phyloP scores from a whole-genome alignment of 2,888 invertebrate species.

The Pachydiplax longipennis region DNA sequence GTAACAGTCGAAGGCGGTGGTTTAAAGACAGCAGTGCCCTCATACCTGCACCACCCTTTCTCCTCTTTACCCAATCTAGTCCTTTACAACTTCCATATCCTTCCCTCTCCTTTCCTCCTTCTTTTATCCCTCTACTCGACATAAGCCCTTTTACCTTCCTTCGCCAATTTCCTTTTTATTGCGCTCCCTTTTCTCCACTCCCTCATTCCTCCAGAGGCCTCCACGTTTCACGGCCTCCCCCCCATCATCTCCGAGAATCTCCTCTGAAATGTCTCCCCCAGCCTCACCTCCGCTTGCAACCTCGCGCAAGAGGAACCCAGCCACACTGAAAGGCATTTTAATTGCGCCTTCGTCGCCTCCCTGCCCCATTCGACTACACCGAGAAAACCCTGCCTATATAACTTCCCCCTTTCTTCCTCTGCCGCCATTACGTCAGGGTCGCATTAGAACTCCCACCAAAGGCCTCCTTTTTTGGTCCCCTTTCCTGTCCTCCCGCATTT shows the following conservation, averaged over 20 bases:
- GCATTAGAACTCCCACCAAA: neutral
- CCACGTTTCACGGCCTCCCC: neutral
- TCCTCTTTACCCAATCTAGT: neutral
- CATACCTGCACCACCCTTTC: neutral
- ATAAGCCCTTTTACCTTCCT: constrained; percentile 1
- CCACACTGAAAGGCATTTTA: constrained; percentile 41
- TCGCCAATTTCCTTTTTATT: constrained; percentile 25
- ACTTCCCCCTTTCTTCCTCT: neutral
- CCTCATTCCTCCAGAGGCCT: neutral
- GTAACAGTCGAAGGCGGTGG: neutral
- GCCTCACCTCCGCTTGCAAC: neutral
- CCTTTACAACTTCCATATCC: neutral
- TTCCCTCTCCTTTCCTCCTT: neutral
- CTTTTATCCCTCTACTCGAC: neutral
- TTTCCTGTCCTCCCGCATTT: neutral
- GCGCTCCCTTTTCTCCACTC: neutral
- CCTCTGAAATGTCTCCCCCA: constrained; percentile 6
- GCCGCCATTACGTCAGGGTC: neutral
- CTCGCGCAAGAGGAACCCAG: neutral
- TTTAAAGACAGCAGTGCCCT: neutral
- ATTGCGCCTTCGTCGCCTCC: constrained; percentile 31
- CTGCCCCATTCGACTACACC: neutral
- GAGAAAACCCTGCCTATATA: neutral
- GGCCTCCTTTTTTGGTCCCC: neutral
- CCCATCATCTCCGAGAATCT: constrained; percentile 1